Conservation (phyloP, 2,888 invertebrate species). For the Chorisops tibialis region DNA sequence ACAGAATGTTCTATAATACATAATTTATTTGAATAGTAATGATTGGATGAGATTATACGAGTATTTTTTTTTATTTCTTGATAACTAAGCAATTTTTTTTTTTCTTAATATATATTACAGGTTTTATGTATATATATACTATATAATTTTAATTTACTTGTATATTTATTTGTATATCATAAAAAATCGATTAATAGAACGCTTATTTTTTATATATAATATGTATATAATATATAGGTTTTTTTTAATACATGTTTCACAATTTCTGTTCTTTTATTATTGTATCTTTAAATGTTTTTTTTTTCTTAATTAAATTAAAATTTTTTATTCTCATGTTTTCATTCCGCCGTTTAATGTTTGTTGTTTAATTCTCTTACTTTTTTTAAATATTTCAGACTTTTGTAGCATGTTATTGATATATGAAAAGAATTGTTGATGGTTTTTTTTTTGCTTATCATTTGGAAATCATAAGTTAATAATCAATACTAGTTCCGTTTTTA, state of each 20-base stretch:
- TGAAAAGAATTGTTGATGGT: not conserved
- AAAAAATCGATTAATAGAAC: constrained; percentile 33
- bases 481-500: not conserved
- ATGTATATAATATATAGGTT: constrained; percentile 23
- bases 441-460: not conserved
- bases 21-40: no score
- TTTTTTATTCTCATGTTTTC: not conserved
- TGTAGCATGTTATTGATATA: constrained; percentile 4
- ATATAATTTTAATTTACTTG: constrained; percentile 5
- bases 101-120: constrained; percentile 4
- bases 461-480: not conserved
- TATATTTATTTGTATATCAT: constrained; percentile 30
- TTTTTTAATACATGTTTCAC: constrained; percentile 16
- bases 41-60: no score
- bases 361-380: not conserved
- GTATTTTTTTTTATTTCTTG: not conserved
- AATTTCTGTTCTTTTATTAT: not conserved
- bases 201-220: constrained; percentile 29
- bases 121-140: not conserved
- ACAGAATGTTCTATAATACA: no score
- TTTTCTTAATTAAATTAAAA: not conserved
- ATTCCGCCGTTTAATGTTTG: not conserved
- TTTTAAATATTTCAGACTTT: constrained; percentile 1
- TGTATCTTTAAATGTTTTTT: not conserved
- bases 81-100: not conserved